These are phyloP conservation scores for Rallus limicola DNA, from an alignment of 2,113 vertebrate species.

Conservation along the genomic window DNA sequence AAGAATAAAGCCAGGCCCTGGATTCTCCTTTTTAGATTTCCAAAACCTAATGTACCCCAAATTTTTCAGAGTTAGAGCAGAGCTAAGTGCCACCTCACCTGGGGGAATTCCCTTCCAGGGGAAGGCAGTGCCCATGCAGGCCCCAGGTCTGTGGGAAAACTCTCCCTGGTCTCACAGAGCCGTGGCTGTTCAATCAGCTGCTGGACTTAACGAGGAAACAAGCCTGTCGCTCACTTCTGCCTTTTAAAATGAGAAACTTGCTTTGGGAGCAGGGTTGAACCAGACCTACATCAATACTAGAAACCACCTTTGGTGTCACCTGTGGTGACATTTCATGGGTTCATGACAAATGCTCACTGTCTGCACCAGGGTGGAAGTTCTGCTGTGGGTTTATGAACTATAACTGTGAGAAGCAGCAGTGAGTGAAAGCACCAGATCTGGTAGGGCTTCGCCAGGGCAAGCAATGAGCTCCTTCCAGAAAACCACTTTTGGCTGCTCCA, in stretches of 20 bases:
- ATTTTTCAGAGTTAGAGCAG: not conserved
- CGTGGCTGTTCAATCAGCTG: not conserved
- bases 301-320: not conserved
- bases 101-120: not conserved
- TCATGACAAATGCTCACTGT: not conserved
- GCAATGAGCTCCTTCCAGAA: not conserved
- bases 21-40: not conserved
- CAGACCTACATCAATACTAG: not conserved
- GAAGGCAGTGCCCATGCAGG: not conserved
- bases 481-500: not conserved
- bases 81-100: not conserved
- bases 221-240: not conserved
- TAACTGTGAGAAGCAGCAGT: not conserved
- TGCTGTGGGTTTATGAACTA: not conserved
- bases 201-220: not conserved
- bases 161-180: not conserved
- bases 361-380: not conserved
- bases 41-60: not conserved
- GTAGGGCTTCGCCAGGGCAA: not conserved
- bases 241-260: not conserved
- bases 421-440: not conserved
- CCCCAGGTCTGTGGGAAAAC: rapidly evolving
- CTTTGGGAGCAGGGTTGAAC: not conserved
- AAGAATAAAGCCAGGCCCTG: not conserved
- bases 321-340: not conserved